Conservation (phyloP, 2,113 vertebrate species). For the Notechis scutatus region DNA sequence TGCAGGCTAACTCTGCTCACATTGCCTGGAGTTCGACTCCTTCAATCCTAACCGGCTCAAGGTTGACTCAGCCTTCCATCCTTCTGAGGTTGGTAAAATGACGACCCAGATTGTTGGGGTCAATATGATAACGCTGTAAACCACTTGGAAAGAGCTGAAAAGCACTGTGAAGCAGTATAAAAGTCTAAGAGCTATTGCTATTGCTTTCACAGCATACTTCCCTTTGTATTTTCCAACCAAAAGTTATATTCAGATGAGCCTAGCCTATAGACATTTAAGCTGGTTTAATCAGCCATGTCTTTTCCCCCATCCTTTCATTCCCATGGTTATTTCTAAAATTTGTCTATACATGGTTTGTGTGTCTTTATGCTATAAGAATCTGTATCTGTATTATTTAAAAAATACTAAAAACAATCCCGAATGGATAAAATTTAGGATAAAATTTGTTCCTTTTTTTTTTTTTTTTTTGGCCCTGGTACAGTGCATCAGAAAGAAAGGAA, state of each 20-base stretch:
- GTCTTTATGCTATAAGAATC: not conserved
- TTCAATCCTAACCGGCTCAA: not conserved
- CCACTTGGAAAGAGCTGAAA: not conserved
- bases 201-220: slow-evolving; percentile 46
- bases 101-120: not conserved
- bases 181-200: not conserved
- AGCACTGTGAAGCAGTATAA: not conserved
- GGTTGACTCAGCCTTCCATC: not conserved
- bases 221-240: slow-evolving; percentile 64
- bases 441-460: slow-evolving; percentile 56
- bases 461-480: slow-evolving; percentile 19
- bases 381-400: slow-evolving; percentile 59
- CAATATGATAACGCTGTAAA: not conserved
- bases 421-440: not conserved
- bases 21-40: not conserved
- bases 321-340: slow-evolving; percentile 32
- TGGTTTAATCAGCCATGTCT: slow-evolving; percentile 56
- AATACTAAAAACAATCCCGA: slow-evolving; percentile 23
- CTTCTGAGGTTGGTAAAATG: not conserved
- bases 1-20: not conserved
- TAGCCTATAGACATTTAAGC: slow-evolving; percentile 39
- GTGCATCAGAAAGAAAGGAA: slow-evolving; percentile 68
- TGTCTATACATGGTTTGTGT: not conserved
- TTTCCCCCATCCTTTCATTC: slow-evolving; percentile 57
- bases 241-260: slow-evolving; percentile 59